Percentiles rank a stretch among this genome's conserved stretches.
These are phyloP conservation scores for Drosophila orena DNA, from an alignment of 1,140 invertebrate species.

Conservation along the genomic window DNA sequence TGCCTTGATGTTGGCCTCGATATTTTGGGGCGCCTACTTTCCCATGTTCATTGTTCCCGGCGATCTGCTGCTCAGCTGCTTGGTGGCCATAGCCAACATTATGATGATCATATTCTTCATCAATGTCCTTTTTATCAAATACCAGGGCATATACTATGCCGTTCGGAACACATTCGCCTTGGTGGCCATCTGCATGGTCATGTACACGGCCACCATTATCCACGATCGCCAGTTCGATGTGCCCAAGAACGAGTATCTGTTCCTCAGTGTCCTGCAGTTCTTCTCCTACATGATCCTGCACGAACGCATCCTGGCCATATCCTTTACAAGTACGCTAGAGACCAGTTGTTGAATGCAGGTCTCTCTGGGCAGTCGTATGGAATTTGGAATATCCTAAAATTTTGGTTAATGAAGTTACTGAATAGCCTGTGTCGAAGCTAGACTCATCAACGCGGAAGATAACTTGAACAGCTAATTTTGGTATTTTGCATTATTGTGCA, in stretches of 20 bases:
- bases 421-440: background rate
- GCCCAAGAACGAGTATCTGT: slow-evolving; percentile 64
- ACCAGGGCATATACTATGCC: background rate
- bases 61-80: slow-evolving; percentile 58
- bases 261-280: slow-evolving; percentile 59
- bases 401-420: background rate
- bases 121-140: slow-evolving; percentile 26
- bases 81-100: slow-evolving; percentile 42
- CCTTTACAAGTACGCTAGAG: background rate
- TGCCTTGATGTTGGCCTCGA: slow-evolving; percentile 22
- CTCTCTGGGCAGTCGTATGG: background rate
- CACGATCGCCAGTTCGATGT: slow-evolving; percentile 71
- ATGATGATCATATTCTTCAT: slow-evolving; percentile 57
- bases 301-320: slow-evolving; percentile 52
- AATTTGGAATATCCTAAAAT: background rate
- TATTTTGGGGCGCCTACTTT: slow-evolving; percentile 66
- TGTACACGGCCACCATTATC: slow-evolving; percentile 71
- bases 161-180: slow-evolving; percentile 59
- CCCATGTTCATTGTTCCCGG: slow-evolving; percentile 66
- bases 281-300: slow-evolving; percentile 68
- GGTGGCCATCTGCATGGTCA: slow-evolving; percentile 50
- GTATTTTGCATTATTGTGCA: background rate
- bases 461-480: background rate
- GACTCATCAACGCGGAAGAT: background rate
- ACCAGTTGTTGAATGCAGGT: background rate